Conservation (phyloP, 2,113 vertebrate species). For the Plotosus lineatus region DNA sequence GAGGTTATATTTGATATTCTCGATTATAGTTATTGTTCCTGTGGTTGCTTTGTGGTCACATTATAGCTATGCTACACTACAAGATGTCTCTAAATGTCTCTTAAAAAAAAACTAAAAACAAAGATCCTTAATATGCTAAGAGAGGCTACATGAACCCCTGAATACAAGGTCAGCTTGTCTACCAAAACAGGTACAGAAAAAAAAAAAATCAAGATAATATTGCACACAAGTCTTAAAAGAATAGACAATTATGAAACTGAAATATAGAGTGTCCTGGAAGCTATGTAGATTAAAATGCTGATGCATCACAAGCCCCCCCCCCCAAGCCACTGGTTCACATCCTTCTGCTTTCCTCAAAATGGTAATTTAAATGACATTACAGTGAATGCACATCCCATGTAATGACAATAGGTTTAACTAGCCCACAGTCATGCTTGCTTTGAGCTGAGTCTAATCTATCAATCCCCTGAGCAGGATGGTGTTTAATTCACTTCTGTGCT, state of each 20-base stretch:
- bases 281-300: background rate
- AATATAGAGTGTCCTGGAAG: background rate
- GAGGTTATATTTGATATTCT: background rate
- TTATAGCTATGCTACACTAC: background rate
- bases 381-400: constrained; percentile 47
- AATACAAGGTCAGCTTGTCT: background rate
- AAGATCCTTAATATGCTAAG: background rate
- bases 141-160: background rate
- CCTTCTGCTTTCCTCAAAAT: constrained; percentile 33
- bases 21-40: background rate
- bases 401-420: constrained; percentile 41
- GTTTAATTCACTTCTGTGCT: constrained; percentile 11
- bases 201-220: background rate
- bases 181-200: too few relatives aligned
- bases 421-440: constrained; percentile 48
- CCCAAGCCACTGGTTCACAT: constrained; percentile 37
- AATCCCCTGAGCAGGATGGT: background rate
- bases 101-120: background rate
- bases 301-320: background rate
- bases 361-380: constrained; percentile 45
- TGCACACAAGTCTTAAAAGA: background rate
- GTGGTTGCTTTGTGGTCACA: background rate
- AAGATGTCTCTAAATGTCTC: background rate
- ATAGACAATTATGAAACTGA: background rate
- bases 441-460: constrained; percentile 38